Base-by-base conservation (phyloP, 2,797 vertebrate species). In the Sebastes itinus region DNA sequence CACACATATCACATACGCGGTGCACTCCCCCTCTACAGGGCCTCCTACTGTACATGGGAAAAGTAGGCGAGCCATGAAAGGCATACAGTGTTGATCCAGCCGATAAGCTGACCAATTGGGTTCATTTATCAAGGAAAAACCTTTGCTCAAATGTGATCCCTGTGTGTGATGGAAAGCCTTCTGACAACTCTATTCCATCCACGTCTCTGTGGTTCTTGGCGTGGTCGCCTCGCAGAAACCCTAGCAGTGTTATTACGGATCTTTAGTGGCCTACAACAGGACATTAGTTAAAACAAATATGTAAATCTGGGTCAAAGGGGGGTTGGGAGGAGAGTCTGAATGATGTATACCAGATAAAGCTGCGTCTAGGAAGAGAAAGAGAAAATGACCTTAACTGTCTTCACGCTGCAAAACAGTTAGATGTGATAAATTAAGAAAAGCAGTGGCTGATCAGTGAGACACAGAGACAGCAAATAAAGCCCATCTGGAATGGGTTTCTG, bases 281-380 rank as follows among this genome's bases (percentile, higher is more conserved):
- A 92, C 87, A 92, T 91, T 86, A 86, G 85, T 89, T 92, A 88
- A 94, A 91, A 86, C 87, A 93, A 94, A 93, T 89, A 87, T 86
- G 88, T 90, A 92, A 90, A 92, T 92, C 83, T 89, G 83, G 87
- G 73, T 83, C 69, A 84, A 67, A 75, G 58, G 68, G 73, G 81
- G 80, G 75, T 59, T 55, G 42, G 67, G 56, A 52, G 86, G 60
- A 32, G 49, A 69, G 70, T 77, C 76, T 66, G 85, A 87, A 82
- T 80, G 83, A 89, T 83, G 42, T 67, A 72, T 18, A 49, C 66
- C 66, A 80, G 80, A 87, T 87, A 85, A 78, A 94, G 90, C 78
- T 69, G 78, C 16, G 61, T 66, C 78, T 63, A 71, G 27, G 16
- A 84, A 87, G 85, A 89, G 22, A 25, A 66, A 75, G 27, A 58